A percentile compares a stretch with the other conserved stretches of the same genome.
Evolutionary conservation across 2,113 vertebrate species (phyloP).

Genomic region (Pangasianodon hypophthalmus): DNA sequence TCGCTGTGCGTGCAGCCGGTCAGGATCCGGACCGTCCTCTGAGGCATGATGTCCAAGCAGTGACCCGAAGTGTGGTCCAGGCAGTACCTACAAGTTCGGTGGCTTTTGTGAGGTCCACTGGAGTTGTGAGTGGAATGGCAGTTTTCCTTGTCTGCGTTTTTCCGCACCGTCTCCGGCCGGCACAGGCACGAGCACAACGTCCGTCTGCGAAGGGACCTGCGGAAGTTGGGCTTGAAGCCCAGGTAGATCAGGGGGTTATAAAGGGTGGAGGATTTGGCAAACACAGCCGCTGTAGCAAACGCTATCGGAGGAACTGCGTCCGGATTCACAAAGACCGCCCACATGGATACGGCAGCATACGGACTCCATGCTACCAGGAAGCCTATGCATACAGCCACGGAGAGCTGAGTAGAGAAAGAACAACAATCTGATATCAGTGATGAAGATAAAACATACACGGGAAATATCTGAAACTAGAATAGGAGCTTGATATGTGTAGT

Average conservation of each 20-base stretch:
- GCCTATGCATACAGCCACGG: constrained; percentile 51
- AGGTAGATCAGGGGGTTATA: constrained; percentile 53
- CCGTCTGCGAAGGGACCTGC: constrained; percentile 55
- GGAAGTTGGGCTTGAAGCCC: constrained; percentile 53
- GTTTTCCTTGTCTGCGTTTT: constrained; percentile 60
- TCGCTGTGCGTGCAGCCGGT: constrained; percentile 64
- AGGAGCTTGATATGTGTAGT: not conserved
- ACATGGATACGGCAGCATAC: constrained; percentile 50
- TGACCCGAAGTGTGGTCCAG: constrained; percentile 52
- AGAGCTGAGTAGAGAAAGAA: constrained; percentile 39
- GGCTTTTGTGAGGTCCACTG: constrained; percentile 69
- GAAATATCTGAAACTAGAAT: not conserved
- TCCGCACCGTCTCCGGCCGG: constrained; percentile 45
- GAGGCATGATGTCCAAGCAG: constrained; percentile 57
- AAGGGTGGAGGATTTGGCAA: constrained; percentile 50
- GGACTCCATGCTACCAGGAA: constrained; percentile 51
- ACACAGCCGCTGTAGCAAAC: constrained; percentile 36
- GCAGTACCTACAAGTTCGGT: constrained; percentile 67
- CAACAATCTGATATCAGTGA: not conserved
- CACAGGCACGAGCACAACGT: constrained; percentile 62
- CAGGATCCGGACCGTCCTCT: constrained; percentile 67
- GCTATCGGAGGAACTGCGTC: constrained; percentile 40
- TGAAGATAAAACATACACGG: not conserved
- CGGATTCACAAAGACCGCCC: constrained; percentile 43
- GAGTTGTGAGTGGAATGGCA: constrained; percentile 67